A percentile compares a stretch with the other conserved stretches of the same genome.
These are phyloP conservation scores for Leistus spinibarbis DNA, from an alignment of 2,888 invertebrate species.

Conservation along the genomic window DNA sequence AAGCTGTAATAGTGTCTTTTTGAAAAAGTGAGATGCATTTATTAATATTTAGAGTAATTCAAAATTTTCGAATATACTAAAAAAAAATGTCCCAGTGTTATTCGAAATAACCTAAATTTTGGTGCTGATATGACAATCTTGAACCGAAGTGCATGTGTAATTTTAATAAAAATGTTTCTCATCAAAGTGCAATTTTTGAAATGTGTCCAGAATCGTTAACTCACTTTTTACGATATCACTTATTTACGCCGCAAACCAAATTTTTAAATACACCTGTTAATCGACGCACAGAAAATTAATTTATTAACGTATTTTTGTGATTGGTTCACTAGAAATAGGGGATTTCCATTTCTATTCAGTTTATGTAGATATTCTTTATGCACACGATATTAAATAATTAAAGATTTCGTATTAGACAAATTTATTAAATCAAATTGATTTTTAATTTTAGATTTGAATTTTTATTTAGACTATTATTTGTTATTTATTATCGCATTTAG, in stretches of 20 bases:
- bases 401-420: not conserved
- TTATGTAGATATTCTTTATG: slow-evolving; percentile 29
- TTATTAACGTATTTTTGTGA: slow-evolving; percentile 36
- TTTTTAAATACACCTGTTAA: slow-evolving; percentile 32
- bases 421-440: slow-evolving; percentile 3
- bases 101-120: not conserved
- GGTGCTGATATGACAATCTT: slow-evolving; percentile 37
- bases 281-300: slow-evolving; percentile 35
- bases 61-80: slow-evolving; percentile 1
- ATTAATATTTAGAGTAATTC: not conserved
- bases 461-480: not conserved
- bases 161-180: slow-evolving; percentile 13
- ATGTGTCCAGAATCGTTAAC: slow-evolving; percentile 6
- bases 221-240: slow-evolving; percentile 23
- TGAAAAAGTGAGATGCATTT: slow-evolving; percentile 25
- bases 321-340: slow-evolving; percentile 25
- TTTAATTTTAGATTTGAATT: not conserved
- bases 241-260: not conserved
- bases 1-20: not conserved
- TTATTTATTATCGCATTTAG: slow-evolving; percentile 12
- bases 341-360: slow-evolving; percentile 22
- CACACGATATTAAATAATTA: slow-evolving; percentile 1
- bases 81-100: slow-evolving; percentile 14
- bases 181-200: slow-evolving; percentile 27
- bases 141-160: slow-evolving; percentile 15